A percentile compares a stretch with the other conserved stretches of the same genome.
These are phyloP conservation scores for Calidris pugnax DNA, from an alignment of 2,113 vertebrate species.

Conservation along the genomic window DNA sequence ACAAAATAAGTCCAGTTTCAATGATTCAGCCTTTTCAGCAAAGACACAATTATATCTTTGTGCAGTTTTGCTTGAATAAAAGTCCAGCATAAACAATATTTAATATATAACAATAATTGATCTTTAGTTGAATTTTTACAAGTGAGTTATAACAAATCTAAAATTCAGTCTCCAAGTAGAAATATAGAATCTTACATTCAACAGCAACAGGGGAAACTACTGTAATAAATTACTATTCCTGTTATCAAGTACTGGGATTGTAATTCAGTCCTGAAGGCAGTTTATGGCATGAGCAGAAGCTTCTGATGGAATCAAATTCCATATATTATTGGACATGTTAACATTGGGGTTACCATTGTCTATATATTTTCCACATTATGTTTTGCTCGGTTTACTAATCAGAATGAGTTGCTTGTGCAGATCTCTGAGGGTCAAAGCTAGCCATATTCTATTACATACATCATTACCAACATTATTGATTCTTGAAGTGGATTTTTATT, in stretches of 20 bases:
- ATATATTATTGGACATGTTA: constrained; percentile 6
- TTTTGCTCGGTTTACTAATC: constrained; percentile 16
- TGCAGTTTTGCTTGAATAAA: neutral
- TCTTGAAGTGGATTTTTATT: constrained; percentile 60
- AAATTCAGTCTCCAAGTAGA: neutral
- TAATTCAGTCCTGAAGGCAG: neutral
- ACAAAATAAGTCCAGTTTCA: neutral
- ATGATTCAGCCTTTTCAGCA: neutral
- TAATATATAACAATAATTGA: neutral
- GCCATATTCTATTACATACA: constrained; percentile 17
- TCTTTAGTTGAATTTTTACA: neutral
- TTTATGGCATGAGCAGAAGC: neutral
- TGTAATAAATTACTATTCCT: neutral
- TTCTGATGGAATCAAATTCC: neutral
- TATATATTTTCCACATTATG: neutral
- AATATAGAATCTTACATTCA: neutral
- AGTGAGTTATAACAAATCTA: neutral
- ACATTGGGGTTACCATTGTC: neutral
- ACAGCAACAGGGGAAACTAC: neutral
- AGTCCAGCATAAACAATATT: neutral
- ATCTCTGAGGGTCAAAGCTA: constrained; percentile 2
- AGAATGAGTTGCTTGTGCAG: neutral
- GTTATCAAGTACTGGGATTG: neutral
- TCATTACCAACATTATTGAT: constrained; percentile 58
- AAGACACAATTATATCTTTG: neutral